Percentiles rank a stretch among this genome's conserved stretches.
Evolutionary conservation across 2,888 invertebrate species (phyloP).

Genomic region (Hirtodrosophila confusa): DNA sequence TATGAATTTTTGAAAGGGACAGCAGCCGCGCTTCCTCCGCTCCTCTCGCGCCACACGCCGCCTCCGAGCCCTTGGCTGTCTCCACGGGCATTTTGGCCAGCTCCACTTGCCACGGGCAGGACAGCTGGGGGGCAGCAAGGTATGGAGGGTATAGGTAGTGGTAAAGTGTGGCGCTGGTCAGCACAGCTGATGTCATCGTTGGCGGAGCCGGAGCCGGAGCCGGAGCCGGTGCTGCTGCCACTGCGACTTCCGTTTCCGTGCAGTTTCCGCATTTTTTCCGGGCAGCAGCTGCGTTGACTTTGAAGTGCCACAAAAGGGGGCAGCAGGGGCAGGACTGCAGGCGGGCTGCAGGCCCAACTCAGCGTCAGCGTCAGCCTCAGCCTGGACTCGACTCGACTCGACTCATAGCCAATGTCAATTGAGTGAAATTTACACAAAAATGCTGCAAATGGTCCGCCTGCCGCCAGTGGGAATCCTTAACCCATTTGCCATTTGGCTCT

Average conservation of each 20-base stretch:
- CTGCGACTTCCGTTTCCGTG: conserved; percentile 79
- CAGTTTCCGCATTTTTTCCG: conserved; percentile 75
- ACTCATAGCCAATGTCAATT: conserved; percentile 71
- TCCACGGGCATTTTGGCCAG: conserved; percentile 46
- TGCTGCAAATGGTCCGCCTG: conserved; percentile 32
- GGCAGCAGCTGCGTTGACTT: conserved; percentile 77
- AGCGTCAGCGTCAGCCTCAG: conserved; percentile 60
- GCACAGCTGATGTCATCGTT: conserved; percentile 69
- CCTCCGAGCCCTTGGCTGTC: conserved; percentile 30
- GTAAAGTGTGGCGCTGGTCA: conserved; percentile 52
- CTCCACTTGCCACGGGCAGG: conserved; percentile 13
- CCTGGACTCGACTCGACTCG: conserved; percentile 16
- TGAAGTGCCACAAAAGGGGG: conserved; percentile 64
- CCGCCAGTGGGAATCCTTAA: conserved; percentile 48
- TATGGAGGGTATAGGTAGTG: background rate
- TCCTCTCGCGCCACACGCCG: conserved; percentile 23
- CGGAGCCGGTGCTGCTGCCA: conserved; percentile 63
- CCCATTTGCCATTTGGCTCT: conserved; percentile 62
- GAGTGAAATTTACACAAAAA: conserved; percentile 74
- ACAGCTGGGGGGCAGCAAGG: too few species aligned
- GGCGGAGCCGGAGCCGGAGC: conserved; percentile 1
- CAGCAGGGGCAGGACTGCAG: conserved; percentile 23
- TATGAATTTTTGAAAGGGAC: conserved; percentile 79
- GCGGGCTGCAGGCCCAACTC: conserved; percentile 31
- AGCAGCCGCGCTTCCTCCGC: conserved; percentile 54